Evolutionary conservation across 2,113 vertebrate genomes (phyloP).

Genomic region (Leucopternis melanops): DNA sequence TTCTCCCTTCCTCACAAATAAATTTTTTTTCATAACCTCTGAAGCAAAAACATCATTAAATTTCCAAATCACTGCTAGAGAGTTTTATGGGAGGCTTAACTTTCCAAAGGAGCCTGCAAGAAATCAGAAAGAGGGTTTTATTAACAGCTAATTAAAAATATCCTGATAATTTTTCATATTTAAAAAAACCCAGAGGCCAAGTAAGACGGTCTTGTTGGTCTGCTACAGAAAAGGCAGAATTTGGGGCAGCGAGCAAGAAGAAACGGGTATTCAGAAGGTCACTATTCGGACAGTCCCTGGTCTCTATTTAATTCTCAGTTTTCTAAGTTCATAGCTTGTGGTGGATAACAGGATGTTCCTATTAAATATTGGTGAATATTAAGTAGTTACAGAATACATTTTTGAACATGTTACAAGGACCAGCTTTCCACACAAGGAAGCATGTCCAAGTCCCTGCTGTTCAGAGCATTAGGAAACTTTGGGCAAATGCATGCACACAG

Average conservation of each 20-base stretch:
- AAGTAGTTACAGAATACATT: neutral
- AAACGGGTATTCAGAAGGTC: neutral
- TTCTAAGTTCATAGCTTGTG: neutral
- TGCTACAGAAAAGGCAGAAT: neutral
- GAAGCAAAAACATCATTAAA: neutral
- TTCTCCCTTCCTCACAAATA: neutral
- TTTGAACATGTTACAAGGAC: neutral
- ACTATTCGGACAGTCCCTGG: neutral
- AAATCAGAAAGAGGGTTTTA: neutral
- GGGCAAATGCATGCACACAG: neutral
- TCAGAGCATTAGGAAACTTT: neutral
- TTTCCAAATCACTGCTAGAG: neutral
- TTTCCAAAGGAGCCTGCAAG: neutral
- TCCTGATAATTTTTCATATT: neutral
- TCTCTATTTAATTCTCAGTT: neutral
- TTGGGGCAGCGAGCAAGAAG: neutral
- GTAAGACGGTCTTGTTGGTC: neutral
- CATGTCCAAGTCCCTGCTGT: neutral
- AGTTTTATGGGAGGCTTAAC: neutral
- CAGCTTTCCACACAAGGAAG: neutral
- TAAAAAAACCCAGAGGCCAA: neutral
- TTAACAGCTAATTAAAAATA: conserved; percentile 4
- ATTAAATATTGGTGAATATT: neutral
- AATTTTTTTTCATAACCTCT: neutral
- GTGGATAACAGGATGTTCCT: neutral